Percentiles rank a stretch among this genome's conserved stretches.
Conservation (phyloP, 2,797 vertebrate genomes). For the Lycodopsis pacificus region DNA sequence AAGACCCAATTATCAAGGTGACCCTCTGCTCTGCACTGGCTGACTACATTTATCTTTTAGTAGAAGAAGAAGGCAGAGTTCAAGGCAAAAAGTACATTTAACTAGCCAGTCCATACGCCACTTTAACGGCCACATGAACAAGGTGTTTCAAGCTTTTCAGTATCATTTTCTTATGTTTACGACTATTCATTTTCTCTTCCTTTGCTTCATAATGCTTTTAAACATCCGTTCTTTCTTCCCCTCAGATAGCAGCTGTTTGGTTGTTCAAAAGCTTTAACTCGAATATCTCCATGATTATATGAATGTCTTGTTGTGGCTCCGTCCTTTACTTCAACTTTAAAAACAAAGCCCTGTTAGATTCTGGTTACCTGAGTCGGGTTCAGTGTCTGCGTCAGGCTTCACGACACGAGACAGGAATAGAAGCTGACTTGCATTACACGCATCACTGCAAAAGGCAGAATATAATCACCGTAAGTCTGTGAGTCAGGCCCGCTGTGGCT, state of each 20-base stretch:
- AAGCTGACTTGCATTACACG: constrained; percentile 6
- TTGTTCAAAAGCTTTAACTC: neutral
- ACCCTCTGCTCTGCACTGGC: constrained; percentile 5
- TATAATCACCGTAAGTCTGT: constrained; percentile 41
- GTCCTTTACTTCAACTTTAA: too few relatives aligned
- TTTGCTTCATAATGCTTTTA: neutral
- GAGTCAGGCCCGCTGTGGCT: constrained; percentile 40
- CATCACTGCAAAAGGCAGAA: constrained; percentile 29
- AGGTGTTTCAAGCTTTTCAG: neutral
- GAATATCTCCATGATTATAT: too few relatives aligned
- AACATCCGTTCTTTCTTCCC: too few relatives aligned
- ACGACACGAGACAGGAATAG: neutral
- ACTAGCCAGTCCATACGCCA: constrained; percentile 15
- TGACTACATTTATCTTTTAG: constrained; percentile 11
- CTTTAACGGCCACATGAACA: constrained; percentile 7
- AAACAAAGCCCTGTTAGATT: neutral
- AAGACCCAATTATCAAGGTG: constrained; percentile 93
- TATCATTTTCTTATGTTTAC: neutral
- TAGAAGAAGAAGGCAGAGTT: constrained; percentile 9
- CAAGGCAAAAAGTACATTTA: neutral
- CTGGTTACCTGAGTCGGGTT: neutral
- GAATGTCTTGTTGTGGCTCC: too few relatives aligned
- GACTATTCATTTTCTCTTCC: neutral
- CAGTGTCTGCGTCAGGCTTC: neutral
- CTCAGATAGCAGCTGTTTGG: neutral